Evolutionary conservation across 2,888 invertebrate species (phyloP).

Genomic region (Drosophila mulleri): DNA sequence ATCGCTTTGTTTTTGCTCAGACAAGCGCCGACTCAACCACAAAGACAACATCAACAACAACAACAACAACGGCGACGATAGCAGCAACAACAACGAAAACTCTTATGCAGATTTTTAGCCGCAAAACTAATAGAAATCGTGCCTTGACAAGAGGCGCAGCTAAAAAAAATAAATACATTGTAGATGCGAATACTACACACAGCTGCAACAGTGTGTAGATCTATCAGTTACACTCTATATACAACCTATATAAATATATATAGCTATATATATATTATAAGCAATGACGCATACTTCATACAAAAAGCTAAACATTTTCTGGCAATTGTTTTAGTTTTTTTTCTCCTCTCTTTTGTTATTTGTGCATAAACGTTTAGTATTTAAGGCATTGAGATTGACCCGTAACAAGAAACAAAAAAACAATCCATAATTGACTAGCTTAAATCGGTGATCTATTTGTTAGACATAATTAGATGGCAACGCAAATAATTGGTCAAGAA

Average conservation of each 20-base stretch:
- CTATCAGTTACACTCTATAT: conserved; percentile 11
- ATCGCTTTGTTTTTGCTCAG: conserved; percentile 72
- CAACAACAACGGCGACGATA: neutral
- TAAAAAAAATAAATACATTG: neutral
- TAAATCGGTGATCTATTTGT: conserved; percentile 14
- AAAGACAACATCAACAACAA: conserved; percentile 25
- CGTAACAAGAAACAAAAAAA: neutral
- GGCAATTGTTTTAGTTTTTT: conserved; percentile 19
- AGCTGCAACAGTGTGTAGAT: conserved; percentile 19
- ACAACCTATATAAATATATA: conserved; percentile 30
- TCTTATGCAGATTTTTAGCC: conserved; percentile 75
- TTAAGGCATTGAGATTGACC: conserved; percentile 15
- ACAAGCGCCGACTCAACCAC: conserved; percentile 49
- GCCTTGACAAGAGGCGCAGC: conserved; percentile 41
- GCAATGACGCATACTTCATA: conserved; percentile 20
- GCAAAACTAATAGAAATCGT: conserved; percentile 75
- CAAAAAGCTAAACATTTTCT: conserved; percentile 5
- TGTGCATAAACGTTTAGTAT: conserved; percentile 74
- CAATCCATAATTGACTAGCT: conserved; percentile 6
- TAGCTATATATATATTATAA: neutral
- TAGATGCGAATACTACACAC: conserved; percentile 18
- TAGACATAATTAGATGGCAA: conserved; percentile 20
- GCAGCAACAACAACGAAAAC: conserved; percentile 42
- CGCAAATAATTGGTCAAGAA: conserved; percentile 41
- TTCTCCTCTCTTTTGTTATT: conserved; percentile 68